phyloP scores from a whole-genome alignment of 2,888 invertebrate genomes.

The Leptinotarsa haldemani region DNA sequence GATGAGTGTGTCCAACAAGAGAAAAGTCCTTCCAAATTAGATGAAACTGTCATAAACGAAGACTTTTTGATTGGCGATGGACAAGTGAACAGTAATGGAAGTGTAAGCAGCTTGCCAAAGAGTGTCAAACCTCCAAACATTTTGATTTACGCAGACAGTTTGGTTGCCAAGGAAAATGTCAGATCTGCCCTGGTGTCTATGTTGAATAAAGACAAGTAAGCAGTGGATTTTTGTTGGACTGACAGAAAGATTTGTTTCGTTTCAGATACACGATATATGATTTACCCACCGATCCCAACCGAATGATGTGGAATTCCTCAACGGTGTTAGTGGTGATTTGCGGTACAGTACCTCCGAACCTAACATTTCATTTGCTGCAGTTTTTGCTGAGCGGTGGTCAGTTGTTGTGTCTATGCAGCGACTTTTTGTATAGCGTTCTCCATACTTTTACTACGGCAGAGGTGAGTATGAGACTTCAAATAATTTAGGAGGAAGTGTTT shows the following conservation, averaged over 20 bases:
- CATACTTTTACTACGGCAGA: conserved; percentile 88
- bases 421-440: conserved; percentile 80
- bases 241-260: conserved; percentile 43
- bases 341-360: conserved; percentile 76
- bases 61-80: conserved; percentile 29
- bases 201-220: conserved; percentile 78
- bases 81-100: background rate
- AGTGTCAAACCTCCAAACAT: conserved; percentile 80
- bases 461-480: conserved; percentile 63
- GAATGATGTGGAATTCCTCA: conserved; percentile 58
- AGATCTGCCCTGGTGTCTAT: conserved; percentile 76
- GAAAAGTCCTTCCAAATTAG: background rate
- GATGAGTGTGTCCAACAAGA: background rate
- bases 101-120: conserved; percentile 35
- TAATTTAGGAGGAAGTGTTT: too few species aligned
- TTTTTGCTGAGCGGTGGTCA: conserved; percentile 81
- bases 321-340: conserved; percentile 78
- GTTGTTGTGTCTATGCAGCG: conserved; percentile 83
- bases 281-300: conserved; percentile 62
- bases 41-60: background rate
- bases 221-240: conserved; percentile 25
- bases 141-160: conserved; percentile 84
- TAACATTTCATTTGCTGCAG: conserved; percentile 76
- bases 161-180: conserved; percentile 79
- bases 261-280: conserved; percentile 75